Evolutionary conservation across 2,113 vertebrate genomes (phyloP).

Genomic region (Zapus hudsonius): DNA sequence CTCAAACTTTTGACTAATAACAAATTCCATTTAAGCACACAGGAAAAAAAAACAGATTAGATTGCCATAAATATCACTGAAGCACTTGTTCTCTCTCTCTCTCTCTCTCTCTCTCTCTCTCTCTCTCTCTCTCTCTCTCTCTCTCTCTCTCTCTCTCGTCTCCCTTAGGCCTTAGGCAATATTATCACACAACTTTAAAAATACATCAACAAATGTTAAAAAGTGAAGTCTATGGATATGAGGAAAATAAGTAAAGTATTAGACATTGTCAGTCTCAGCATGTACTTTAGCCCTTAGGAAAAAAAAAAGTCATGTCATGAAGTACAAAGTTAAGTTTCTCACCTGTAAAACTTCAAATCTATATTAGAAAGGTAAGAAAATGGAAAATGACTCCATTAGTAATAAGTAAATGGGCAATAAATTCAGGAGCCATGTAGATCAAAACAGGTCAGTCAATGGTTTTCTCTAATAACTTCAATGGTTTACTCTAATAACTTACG

Average conservation of each 20-base stretch:
- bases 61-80: too few relatives aligned
- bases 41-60: not conserved
- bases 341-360: not conserved
- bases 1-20: conserved; percentile 17
- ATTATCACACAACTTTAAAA: not conserved
- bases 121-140: too few relatives aligned
- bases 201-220: not conserved
- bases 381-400: not conserved
- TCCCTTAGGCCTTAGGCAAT: too few relatives aligned
- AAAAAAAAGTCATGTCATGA: not conserved
- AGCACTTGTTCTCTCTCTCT: too few relatives aligned
- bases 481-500: too few relatives aligned
- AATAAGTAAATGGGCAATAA: not conserved
- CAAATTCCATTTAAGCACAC: not conserved
- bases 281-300: not conserved
- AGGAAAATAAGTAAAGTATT: too few relatives aligned
- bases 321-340: not conserved
- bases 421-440: not conserved
- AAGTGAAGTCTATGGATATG: too few relatives aligned
- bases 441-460: too few relatives aligned
- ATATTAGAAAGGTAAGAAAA: conserved; percentile 16
- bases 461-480: too few relatives aligned
- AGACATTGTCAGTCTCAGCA: not conserved
- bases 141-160: too few relatives aligned
- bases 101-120: too few relatives aligned